Percentiles rank a stretch among this genome's conserved stretches.
phyloP scores from a whole-genome alignment of 2,113 vertebrate genomes.

The Acrocephalus kingi region DNA sequence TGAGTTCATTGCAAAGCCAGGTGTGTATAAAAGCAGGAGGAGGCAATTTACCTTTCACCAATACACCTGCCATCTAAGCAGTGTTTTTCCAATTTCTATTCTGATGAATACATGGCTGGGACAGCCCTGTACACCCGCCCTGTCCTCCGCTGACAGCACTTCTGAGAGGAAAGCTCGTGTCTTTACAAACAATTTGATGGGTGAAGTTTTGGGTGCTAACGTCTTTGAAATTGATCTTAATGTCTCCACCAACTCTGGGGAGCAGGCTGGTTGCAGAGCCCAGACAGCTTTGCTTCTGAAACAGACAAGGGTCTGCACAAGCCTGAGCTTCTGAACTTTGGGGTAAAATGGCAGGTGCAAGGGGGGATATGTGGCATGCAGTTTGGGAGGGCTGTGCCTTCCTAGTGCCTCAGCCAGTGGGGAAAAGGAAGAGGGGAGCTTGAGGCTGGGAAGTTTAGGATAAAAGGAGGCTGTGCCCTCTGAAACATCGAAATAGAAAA shows the following conservation, averaged over 20 bases:
- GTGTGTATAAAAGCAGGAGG: background rate
- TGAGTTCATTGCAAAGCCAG: background rate
- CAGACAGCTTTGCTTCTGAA: too few relatives aligned
- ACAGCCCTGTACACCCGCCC: background rate
- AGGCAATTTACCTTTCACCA: background rate
- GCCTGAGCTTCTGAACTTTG: background rate
- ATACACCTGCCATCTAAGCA: background rate
- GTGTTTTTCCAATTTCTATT: background rate
- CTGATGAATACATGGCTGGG: background rate
- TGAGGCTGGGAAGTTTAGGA: rapidly evolving
- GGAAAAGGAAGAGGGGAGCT: background rate
- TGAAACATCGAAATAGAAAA: rapidly evolving
- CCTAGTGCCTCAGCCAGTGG: too few relatives aligned
- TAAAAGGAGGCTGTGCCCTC: background rate
- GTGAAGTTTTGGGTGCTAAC: background rate
- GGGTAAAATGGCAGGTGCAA: too few relatives aligned
- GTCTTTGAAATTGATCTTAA: background rate
- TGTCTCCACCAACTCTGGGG: background rate
- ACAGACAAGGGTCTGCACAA: background rate
- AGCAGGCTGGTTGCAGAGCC: background rate
- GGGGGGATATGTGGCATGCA: rapidly evolving
- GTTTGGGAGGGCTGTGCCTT: background rate
- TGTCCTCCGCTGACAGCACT: background rate
- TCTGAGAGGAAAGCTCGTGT: background rate
- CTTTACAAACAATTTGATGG: too few relatives aligned